These are phyloP conservation scores for Silurus meridionalis DNA, from an alignment of 2,113 vertebrate genomes.

Conservation along the genomic window DNA sequence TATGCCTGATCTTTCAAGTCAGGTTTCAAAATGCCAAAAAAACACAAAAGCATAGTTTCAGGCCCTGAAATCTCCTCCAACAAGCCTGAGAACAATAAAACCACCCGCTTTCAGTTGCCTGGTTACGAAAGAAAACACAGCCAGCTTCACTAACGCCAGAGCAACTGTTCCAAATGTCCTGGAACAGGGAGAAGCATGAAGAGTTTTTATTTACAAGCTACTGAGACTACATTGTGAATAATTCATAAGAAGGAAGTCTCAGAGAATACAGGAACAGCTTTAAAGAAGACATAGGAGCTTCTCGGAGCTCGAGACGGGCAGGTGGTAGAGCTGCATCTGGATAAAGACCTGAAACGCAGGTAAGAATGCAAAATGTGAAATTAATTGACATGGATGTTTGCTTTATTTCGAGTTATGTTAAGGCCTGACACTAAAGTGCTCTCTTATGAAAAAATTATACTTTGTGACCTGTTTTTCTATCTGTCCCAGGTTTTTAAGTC, in stretches of 20 bases:
- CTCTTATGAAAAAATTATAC: neutral
- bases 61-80: neutral
- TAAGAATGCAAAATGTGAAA: slow-evolving; percentile 31
- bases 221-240: slow-evolving; percentile 40
- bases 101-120: slow-evolving; percentile 71
- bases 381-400: neutral
- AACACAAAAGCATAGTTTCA: neutral
- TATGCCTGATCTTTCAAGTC: neutral
- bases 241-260: slow-evolving; percentile 47
- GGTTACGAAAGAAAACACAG: slow-evolving; percentile 75
- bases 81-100: slow-evolving; percentile 59
- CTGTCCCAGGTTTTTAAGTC: neutral
- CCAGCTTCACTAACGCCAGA: neutral
- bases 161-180: neutral
- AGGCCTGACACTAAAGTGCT: neutral
- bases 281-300: neutral
- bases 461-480: neutral
- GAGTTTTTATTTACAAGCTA: slow-evolving; percentile 45
- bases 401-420: neutral
- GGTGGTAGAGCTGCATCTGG: neutral
- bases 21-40: neutral
- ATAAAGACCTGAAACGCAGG: slow-evolving; percentile 16
- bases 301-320: neutral
- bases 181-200: neutral
- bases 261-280: neutral